These are phyloP conservation scores for Camponotus fellah DNA, from an alignment of 2,888 invertebrate genomes.

Conservation along the genomic window DNA sequence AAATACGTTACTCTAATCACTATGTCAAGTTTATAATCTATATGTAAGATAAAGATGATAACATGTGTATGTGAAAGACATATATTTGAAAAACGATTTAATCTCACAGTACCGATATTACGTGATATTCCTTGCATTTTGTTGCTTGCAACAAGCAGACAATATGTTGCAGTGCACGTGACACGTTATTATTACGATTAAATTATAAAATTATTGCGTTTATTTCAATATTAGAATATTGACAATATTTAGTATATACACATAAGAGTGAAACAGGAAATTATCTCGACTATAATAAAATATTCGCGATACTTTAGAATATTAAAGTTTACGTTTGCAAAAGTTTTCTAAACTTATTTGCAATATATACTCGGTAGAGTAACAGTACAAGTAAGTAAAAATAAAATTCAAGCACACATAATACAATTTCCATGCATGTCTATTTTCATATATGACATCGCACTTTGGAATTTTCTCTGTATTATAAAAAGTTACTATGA, in stretches of 20 bases:
- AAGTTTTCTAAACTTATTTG: background rate
- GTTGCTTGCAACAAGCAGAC: background rate
- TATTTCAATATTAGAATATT: background rate
- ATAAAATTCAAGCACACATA: background rate
- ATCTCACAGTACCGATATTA: background rate
- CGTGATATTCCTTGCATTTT: background rate
- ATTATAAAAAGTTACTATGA: background rate
- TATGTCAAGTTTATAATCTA: background rate
- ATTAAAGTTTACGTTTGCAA: background rate
- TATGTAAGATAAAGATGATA: background rate
- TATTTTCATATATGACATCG: conserved; percentile 1
- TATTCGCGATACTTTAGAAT: background rate
- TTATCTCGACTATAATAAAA: background rate
- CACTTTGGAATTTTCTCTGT: background rate
- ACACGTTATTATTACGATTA: background rate
- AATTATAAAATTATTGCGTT: background rate
- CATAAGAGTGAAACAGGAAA: background rate
- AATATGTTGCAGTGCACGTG: background rate
- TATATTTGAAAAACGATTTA: background rate
- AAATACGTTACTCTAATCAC: background rate
- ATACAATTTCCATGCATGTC: background rate
- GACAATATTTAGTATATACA: background rate
- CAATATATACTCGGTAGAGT: background rate
- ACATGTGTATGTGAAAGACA: background rate
- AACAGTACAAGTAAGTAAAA: background rate